These are phyloP conservation scores for Thymelicus acteon DNA, from an alignment of 2,888 invertebrate species.

Conservation along the genomic window DNA sequence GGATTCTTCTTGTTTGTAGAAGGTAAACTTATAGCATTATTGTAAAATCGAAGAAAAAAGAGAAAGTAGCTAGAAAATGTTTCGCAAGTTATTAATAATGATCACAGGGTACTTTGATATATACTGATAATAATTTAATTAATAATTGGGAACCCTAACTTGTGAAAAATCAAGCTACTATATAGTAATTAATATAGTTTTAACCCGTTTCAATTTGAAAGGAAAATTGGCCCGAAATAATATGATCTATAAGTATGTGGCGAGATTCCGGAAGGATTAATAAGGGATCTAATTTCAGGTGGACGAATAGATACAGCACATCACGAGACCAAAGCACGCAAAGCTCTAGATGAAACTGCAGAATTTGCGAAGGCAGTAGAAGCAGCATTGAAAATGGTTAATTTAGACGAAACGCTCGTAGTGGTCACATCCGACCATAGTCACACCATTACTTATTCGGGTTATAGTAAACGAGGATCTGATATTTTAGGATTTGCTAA, in stretches of 20 bases:
- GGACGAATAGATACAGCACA: slow-evolving; percentile 89
- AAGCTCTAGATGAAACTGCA: slow-evolving; percentile 91
- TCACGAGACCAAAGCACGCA: slow-evolving; percentile 87
- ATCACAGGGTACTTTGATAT: no score
- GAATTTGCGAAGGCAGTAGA: slow-evolving; percentile 90
- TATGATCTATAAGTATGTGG: no score
- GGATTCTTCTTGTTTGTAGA: slow-evolving; percentile 93
- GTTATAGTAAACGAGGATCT: slow-evolving; percentile 87
- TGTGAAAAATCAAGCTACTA: no score
- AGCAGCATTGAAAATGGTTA: slow-evolving; percentile 85
- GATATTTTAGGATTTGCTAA: slow-evolving; percentile 74
- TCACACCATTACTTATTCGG: slow-evolving; percentile 90
- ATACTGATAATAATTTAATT: no score
- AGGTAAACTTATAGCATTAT: slow-evolving; percentile 67
- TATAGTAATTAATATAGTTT: no score
- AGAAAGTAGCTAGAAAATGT: not conserved
- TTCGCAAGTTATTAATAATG: no score
- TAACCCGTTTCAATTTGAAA: no score
- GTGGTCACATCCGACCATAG: slow-evolving; percentile 93
- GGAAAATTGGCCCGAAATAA: no score
- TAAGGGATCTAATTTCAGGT: slow-evolving; percentile 60
- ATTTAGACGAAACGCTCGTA: slow-evolving; percentile 89
- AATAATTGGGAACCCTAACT: no score
- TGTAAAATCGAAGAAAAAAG: not conserved
- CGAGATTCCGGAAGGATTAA: not conserved